Conservation (phyloP, 2,113 vertebrate genomes). For the Phrynosoma platyrhinos region DNA sequence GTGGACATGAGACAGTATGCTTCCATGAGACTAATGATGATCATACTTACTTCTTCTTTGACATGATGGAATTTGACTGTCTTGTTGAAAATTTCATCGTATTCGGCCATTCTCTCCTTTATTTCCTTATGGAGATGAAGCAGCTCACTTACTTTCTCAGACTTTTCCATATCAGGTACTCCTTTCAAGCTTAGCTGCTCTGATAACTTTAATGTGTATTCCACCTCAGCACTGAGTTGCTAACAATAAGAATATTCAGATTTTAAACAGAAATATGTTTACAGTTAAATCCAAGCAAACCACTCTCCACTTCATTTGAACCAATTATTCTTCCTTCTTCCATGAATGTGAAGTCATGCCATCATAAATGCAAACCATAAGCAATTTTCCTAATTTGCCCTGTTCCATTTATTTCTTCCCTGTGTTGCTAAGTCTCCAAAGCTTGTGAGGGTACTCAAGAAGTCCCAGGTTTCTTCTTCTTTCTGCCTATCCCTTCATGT, state of each 20-base stretch:
- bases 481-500: background rate
- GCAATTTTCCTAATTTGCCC: background rate
- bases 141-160: constrained; percentile 81
- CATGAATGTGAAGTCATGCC: background rate
- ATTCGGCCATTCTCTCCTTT: constrained; percentile 79
- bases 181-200: constrained; percentile 78
- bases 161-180: constrained; percentile 76
- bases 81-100: constrained; percentile 82
- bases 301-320: background rate
- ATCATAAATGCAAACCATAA: background rate
- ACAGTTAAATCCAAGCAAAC: background rate
- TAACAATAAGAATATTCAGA: constrained; percentile 58
- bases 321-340: background rate
- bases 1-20: background rate
- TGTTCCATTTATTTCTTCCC: background rate
- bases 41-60: constrained; percentile 80
- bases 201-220: constrained; percentile 79
- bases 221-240: constrained; percentile 86
- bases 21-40: background rate
- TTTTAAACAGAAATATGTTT: constrained; percentile 37
- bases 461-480: background rate
- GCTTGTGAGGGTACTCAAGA: background rate
- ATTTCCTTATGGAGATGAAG: constrained; percentile 80
- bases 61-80: constrained; percentile 82
- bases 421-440: background rate